A percentile compares a stretch with the other conserved stretches of the same genome.
These are phyloP conservation scores for Sakesphorus luctuosus DNA, from an alignment of 2,113 vertebrate species.

Conservation along the genomic window DNA sequence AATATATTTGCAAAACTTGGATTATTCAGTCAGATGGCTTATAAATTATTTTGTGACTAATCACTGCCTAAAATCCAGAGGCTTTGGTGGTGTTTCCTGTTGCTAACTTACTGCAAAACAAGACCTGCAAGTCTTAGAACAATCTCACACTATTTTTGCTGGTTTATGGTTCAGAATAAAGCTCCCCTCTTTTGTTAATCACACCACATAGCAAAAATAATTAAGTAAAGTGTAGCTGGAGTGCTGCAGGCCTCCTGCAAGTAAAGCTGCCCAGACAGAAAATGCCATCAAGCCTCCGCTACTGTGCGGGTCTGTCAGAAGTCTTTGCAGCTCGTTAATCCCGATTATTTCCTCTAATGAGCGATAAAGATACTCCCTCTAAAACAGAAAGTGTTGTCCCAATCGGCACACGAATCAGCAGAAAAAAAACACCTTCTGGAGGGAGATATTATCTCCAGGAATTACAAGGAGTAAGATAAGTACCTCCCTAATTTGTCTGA, in stretches of 20 bases:
- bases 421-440: not conserved
- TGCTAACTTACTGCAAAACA: not conserved
- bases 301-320: not conserved
- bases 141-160: not conserved
- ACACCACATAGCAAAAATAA: not conserved
- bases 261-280: not conserved
- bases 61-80: not conserved
- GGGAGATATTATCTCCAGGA: rapidly evolving
- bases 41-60: not conserved
- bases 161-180: not conserved
- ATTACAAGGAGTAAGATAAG: not conserved
- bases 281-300: not conserved
- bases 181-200: not conserved
- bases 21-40: not conserved
- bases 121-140: not conserved
- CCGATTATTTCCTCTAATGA: not conserved
- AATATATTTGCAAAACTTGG: not conserved
- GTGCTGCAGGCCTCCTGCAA: conserved; percentile 34
- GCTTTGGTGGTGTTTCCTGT: not conserved
- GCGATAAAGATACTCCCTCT: not conserved
- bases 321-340: not conserved
- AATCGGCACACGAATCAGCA: not conserved
- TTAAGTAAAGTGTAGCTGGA: not conserved
- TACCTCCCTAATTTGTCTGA: not conserved
- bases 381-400: not conserved